phyloP scores from a whole-genome alignment of 2,888 invertebrate genomes.

The Epiblema foenella region DNA sequence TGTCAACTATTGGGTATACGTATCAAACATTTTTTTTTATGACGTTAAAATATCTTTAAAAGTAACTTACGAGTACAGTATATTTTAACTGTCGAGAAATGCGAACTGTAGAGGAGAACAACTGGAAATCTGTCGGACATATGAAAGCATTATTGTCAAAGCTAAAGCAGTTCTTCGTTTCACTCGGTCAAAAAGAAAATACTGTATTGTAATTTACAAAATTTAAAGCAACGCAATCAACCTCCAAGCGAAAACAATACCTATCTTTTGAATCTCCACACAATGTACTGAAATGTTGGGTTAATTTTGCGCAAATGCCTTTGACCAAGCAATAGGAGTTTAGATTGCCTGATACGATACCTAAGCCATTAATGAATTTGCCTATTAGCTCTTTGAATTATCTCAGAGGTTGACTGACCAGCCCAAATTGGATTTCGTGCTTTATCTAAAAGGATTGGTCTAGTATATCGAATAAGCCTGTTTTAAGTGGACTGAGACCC shows the following conservation, averaged over 20 bases:
- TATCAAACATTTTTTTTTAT: too few relatives aligned
- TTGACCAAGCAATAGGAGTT: slow-evolving; percentile 24
- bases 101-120: too few relatives aligned
- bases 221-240: too few relatives aligned
- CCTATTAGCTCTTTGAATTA: slow-evolving; percentile 28
- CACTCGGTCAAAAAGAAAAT: too few relatives aligned
- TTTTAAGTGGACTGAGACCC: background rate
- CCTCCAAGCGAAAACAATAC: background rate
- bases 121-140: too few relatives aligned
- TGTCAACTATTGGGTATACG: too few relatives aligned
- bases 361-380: slow-evolving; percentile 35
- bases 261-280: background rate
- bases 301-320: slow-evolving; percentile 20
- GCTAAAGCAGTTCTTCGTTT: too few relatives aligned
- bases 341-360: slow-evolving; percentile 25
- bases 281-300: background rate
- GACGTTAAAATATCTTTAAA: too few relatives aligned
- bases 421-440: slow-evolving; percentile 22
- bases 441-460: slow-evolving; percentile 3
- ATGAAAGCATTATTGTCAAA: too few relatives aligned
- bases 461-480: slow-evolving; percentile 1
- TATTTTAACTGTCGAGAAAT: too few relatives aligned
- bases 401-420: slow-evolving; percentile 11
- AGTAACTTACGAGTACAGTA: too few relatives aligned
- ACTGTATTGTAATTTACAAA: too few relatives aligned